Percentiles rank a stretch among this genome's conserved stretches.
These are phyloP conservation scores for Phragmatobia fuliginosa DNA, from an alignment of 2,888 invertebrate species.

Conservation along the genomic window DNA sequence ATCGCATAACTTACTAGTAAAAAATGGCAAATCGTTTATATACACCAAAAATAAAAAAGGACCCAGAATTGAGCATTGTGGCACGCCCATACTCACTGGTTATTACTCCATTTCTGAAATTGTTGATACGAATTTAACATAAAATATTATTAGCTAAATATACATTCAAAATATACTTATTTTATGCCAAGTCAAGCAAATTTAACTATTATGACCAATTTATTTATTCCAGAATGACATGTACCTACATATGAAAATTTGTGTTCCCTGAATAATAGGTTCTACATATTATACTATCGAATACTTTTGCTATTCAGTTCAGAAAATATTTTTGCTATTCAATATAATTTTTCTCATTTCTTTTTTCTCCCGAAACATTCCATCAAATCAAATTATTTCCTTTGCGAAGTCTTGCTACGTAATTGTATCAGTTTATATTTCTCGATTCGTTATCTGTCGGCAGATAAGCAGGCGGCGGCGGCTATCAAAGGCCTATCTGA, in stretches of 20 bases:
- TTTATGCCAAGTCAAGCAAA: neutral
- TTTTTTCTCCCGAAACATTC: constrained; percentile 6
- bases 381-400: constrained; percentile 12
- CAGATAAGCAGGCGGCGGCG: constrained; percentile 18
- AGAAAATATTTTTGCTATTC: neutral
- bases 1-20: too few relatives aligned
- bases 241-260: neutral
- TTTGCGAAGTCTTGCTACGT: neutral
- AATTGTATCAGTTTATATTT: constrained; percentile 17
- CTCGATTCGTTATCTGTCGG: constrained; percentile 14
- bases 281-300: neutral
- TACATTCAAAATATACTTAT: neutral
- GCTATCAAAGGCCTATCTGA: constrained; percentile 38
- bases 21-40: too few relatives aligned
- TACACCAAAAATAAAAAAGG: too few relatives aligned
- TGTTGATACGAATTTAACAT: too few relatives aligned
- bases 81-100: too few relatives aligned
- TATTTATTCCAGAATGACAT: neutral
- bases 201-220: neutral
- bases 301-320: too few relatives aligned
- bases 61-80: too few relatives aligned
- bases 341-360: neutral
- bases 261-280: neutral
- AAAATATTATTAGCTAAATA: too few relatives aligned
- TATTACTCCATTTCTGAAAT: too few relatives aligned